Percentiles rank a stretch among this genome's conserved stretches.
phyloP scores from a whole-genome alignment of 2,888 invertebrate genomes.

The Dyspetes luteomarginatus region DNA sequence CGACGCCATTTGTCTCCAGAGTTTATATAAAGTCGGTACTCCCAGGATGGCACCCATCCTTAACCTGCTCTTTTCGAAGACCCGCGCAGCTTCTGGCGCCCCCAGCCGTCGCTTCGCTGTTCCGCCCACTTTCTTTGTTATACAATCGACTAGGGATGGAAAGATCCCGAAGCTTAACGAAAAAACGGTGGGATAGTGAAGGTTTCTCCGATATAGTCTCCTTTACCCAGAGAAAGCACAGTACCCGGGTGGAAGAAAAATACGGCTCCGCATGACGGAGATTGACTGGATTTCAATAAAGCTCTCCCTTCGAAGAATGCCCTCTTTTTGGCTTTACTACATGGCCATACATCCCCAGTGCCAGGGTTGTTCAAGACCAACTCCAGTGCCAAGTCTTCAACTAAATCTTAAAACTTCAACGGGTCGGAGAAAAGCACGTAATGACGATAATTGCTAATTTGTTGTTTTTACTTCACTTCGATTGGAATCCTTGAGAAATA shows the following conservation, averaged over 20 bases:
- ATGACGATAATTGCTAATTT: not conserved
- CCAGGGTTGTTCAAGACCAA: constrained; percentile 12
- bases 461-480: constrained; percentile 8
- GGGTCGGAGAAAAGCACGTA: not conserved
- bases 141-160: constrained; percentile 15
- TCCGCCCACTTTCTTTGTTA: constrained; percentile 58
- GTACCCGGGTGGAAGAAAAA: constrained; percentile 11
- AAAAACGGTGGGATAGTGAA: constrained; percentile 18
- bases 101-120: constrained; percentile 2
- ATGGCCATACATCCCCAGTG: not conserved
- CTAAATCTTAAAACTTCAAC: not conserved
- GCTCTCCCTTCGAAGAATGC: constrained; percentile 56
- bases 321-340: constrained; percentile 36
- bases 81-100: constrained; percentile 2
- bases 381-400: not conserved
- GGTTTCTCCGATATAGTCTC: constrained; percentile 19
- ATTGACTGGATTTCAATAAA: constrained; percentile 79
- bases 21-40: constrained; percentile 75
- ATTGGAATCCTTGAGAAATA: constrained; percentile 16
- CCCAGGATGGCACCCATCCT: constrained; percentile 10
- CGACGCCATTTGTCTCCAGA: constrained; percentile 78
- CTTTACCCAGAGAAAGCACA: constrained; percentile 14
- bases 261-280: constrained; percentile 68
- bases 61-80: constrained; percentile 52
- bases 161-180: constrained; percentile 33